Percentiles rank a stretch among this genome's conserved stretches.
Evolutionary conservation across 2,797 vertebrate species (phyloP).

Genomic region (Poeciliopsis infans): DNA sequence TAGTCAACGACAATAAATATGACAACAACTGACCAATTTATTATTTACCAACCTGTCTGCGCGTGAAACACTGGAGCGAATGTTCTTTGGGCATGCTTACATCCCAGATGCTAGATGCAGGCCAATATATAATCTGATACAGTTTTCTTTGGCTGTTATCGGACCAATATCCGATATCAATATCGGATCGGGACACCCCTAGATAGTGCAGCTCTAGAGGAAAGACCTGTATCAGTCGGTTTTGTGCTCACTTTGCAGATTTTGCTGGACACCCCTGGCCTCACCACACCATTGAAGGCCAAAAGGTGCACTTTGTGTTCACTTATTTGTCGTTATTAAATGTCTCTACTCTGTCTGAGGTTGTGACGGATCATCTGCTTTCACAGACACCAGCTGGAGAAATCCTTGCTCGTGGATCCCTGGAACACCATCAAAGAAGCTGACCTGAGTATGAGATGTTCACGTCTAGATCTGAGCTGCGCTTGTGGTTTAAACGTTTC

Average conservation of each 20-base stretch:
- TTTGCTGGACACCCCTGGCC: slow-evolving; percentile 93
- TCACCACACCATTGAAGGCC: slow-evolving; percentile 85
- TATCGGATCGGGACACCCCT: too few relatives aligned
- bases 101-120: too few relatives aligned
- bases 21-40: too few relatives aligned
- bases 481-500: neutral
- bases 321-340: neutral
- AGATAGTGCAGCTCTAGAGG: neutral
- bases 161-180: too few relatives aligned
- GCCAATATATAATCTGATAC: too few relatives aligned
- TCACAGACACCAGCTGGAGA: slow-evolving; percentile 89
- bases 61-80: too few relatives aligned
- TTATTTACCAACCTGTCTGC: too few relatives aligned
- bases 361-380: slow-evolving; percentile 23
- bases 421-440: slow-evolving; percentile 88
- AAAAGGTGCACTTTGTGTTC: slow-evolving; percentile 82
- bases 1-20: too few relatives aligned
- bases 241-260: slow-evolving; percentile 77
- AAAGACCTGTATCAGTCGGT: neutral
- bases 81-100: too few relatives aligned
- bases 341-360: neutral
- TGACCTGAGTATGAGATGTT: slow-evolving; percentile 82
- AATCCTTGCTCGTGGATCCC: slow-evolving; percentile 88
- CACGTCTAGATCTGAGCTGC: slow-evolving; percentile 14
- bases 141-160: too few relatives aligned